phyloP scores from a whole-genome alignment of 1,140 invertebrate species.

The Bombus affinis region DNA sequence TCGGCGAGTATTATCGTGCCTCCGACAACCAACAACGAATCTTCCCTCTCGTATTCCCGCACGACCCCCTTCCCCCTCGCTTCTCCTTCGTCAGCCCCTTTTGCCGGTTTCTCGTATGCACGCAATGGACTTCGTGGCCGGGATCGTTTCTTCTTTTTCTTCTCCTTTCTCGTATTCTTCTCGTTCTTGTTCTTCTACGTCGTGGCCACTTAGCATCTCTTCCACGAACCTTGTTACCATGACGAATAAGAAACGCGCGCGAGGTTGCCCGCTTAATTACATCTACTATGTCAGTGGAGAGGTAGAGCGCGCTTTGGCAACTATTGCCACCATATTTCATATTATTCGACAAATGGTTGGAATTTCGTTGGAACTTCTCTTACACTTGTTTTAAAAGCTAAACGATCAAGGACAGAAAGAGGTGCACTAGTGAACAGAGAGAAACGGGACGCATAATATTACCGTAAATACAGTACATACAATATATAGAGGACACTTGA shows the following conservation, averaged over 20 bases:
- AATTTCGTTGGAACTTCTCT: background rate
- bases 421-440: too few species aligned
- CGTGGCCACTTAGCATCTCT: slow-evolving; percentile 74
- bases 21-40: slow-evolving; percentile 51
- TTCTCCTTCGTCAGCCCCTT: background rate
- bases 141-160: slow-evolving; percentile 31
- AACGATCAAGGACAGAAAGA: too few species aligned
- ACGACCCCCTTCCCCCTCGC: background rate
- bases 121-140: slow-evolving; percentile 45
- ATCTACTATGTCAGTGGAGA: slow-evolving; percentile 52
- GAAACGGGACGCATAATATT: too few species aligned
- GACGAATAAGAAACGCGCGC: slow-evolving; percentile 71
- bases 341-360: background rate
- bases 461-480: too few species aligned
- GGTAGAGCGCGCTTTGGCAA: background rate
- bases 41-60: slow-evolving; percentile 38
- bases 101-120: slow-evolving; percentile 58
- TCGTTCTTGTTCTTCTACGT: slow-evolving; percentile 4
- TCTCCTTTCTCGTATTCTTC: background rate
- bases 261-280: slow-evolving; percentile 75
- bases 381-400: background rate
- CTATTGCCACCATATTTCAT: background rate
- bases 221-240: slow-evolving; percentile 79
- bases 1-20: slow-evolving; percentile 36
- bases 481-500: too few species aligned